Evolutionary conservation across 2,113 vertebrate genomes (phyloP).

Genomic region (Colinus virginianus): DNA sequence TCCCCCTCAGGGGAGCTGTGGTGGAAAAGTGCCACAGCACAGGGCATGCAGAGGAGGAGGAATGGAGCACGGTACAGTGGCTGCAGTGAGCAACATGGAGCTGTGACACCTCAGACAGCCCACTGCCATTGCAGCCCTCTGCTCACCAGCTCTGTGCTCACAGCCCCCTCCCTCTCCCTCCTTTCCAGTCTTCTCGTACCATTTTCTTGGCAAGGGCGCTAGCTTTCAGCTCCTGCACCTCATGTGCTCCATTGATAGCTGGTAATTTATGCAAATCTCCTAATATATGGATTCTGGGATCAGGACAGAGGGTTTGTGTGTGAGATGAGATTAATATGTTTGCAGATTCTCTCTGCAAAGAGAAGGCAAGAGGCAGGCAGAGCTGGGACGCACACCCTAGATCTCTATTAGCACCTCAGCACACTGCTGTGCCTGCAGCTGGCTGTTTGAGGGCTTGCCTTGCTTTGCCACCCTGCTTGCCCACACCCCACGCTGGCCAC

Average conservation of each 20-base stretch:
- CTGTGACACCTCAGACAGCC: not conserved
- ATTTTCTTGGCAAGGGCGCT: slow-evolving; percentile 69
- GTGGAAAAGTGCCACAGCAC: not conserved
- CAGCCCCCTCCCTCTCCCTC: slow-evolving; percentile 14
- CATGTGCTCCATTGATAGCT: slow-evolving; percentile 74
- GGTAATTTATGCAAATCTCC: slow-evolving; percentile 76
- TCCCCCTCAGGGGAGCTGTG: not conserved
- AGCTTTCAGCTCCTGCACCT: slow-evolving; percentile 55
- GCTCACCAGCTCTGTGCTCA: not conserved
- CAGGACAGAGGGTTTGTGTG: slow-evolving; percentile 61
- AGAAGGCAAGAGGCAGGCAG: slow-evolving; percentile 51
- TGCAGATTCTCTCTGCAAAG: slow-evolving; percentile 69
- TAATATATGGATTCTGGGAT: slow-evolving; percentile 75
- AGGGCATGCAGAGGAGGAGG: not conserved
- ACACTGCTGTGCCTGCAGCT: accelerated
- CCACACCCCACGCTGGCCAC: not conserved
- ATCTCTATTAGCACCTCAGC: slow-evolving; percentile 59
- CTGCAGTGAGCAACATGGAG: accelerated
- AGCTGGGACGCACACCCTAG: not conserved
- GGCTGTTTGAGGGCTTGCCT: accelerated
- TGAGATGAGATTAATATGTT: slow-evolving; percentile 76
- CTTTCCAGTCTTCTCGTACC: slow-evolving; percentile 56
- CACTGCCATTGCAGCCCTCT: not conserved
- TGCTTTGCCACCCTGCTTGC: not conserved
- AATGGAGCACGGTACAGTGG: not conserved